These are phyloP conservation scores for Megaceryle torquata DNA, from an alignment of 2,113 vertebrate genomes.

Conservation along the genomic window DNA sequence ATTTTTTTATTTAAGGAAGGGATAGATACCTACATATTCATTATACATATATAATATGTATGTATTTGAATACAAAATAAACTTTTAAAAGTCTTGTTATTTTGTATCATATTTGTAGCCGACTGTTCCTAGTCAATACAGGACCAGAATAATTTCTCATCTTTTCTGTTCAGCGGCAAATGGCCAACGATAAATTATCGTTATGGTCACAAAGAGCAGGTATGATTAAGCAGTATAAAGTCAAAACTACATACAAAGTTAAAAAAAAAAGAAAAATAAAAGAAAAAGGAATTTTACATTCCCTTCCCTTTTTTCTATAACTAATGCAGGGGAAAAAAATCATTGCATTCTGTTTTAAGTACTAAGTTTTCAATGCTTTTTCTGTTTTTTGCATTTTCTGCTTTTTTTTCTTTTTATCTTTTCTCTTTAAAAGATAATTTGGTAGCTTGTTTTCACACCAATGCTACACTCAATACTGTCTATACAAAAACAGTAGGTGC, in stretches of 20 bases:
- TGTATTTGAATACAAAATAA: not conserved
- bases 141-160: not conserved
- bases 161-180: not conserved
- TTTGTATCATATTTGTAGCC: not conserved
- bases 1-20: not conserved
- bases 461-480: not conserved
- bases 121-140: not conserved
- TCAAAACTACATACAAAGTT: not conserved
- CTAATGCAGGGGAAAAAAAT: not conserved
- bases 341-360: not conserved
- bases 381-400: not conserved
- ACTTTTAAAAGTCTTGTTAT: not conserved
- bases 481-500: not conserved
- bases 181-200: not conserved
- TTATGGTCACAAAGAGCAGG: not conserved
- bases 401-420: not conserved
- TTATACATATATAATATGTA: not conserved
- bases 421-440: not conserved
- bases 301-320: not conserved
- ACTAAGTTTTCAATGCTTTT: not conserved
- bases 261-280: too few relatives aligned
- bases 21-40: not conserved
- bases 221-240: not conserved
- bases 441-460: not conserved
- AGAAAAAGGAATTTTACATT: not conserved